phyloP scores from a whole-genome alignment of 2,888 invertebrate species.

The Ferdinandea cuprea region DNA sequence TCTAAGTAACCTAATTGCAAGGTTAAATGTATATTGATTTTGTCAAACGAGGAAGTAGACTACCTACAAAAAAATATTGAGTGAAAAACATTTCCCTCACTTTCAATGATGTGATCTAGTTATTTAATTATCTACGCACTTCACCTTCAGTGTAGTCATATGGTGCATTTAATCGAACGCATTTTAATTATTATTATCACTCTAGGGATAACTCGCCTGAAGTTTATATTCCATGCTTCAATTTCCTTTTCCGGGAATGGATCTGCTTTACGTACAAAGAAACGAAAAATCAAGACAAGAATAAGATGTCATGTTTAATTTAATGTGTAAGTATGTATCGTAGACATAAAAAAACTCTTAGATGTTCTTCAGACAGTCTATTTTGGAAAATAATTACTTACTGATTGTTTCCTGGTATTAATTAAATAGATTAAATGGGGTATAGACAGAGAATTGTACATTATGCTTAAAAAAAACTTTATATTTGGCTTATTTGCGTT shows the following conservation, averaged over 20 bases:
- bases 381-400: too few relatives aligned
- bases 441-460: too few relatives aligned
- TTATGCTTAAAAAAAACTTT: too few relatives aligned
- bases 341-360: too few relatives aligned
- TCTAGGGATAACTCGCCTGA: conserved; percentile 14
- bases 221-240: conserved; percentile 7
- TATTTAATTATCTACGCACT: conserved; percentile 26
- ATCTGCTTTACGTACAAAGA: neutral
- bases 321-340: too few relatives aligned
- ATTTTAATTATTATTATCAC: conserved; percentile 37
- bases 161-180: neutral
- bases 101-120: conserved; percentile 15
- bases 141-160: conserved; percentile 30
- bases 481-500: too few relatives aligned
- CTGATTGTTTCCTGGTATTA: too few relatives aligned
- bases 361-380: too few relatives aligned
- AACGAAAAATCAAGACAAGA: neutral
- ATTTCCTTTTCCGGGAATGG: conserved; percentile 58
- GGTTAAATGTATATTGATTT: conserved; percentile 4
- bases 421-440: too few relatives aligned
- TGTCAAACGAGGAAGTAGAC: conserved; percentile 8
- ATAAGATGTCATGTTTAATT: too few relatives aligned
- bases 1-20: conserved; percentile 2
- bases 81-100: neutral
- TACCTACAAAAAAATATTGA: conserved; percentile 7